Conservation (phyloP, 2,113 vertebrate species). For the Dipodomys ordii region DNA sequence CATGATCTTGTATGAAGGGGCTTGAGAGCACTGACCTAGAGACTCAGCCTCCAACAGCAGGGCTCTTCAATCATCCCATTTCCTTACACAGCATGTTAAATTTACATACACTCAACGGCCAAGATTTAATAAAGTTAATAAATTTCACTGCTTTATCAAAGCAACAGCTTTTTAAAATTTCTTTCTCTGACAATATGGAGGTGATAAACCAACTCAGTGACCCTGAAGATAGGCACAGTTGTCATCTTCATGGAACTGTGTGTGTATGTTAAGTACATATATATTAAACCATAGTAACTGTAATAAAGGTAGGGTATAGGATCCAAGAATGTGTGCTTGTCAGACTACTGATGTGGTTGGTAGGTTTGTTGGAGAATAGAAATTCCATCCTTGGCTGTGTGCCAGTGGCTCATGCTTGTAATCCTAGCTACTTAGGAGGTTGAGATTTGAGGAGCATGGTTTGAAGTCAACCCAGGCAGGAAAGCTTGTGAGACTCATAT, state of each 20-base stretch:
- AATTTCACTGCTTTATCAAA: constrained; percentile 31
- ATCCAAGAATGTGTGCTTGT: neutral
- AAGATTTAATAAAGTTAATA: constrained; percentile 35
- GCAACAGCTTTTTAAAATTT: neutral
- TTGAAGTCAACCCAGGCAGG: no score
- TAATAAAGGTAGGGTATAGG: constrained; percentile 24
- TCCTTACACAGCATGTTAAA: constrained; percentile 7
- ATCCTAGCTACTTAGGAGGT: no score
- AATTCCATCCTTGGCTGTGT: neutral
- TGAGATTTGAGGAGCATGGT: no score
- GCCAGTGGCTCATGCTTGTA: no score
- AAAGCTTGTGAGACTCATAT: no score
- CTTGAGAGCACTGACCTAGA: no score
- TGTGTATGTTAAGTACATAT: constrained; percentile 8
- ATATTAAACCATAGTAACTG: neutral
- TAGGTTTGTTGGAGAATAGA: neutral
- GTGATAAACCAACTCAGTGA: neutral
- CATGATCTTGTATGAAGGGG: neutral
- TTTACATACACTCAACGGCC: neutral
- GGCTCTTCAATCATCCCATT: neutral
- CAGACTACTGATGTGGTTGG: neutral
- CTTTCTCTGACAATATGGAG: neutral
- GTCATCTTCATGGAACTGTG: neutral
- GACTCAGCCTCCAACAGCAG: neutral
- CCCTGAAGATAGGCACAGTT: neutral